phyloP scores from a whole-genome alignment of 1,140 invertebrate genomes.

The Ectropis grisescens region DNA sequence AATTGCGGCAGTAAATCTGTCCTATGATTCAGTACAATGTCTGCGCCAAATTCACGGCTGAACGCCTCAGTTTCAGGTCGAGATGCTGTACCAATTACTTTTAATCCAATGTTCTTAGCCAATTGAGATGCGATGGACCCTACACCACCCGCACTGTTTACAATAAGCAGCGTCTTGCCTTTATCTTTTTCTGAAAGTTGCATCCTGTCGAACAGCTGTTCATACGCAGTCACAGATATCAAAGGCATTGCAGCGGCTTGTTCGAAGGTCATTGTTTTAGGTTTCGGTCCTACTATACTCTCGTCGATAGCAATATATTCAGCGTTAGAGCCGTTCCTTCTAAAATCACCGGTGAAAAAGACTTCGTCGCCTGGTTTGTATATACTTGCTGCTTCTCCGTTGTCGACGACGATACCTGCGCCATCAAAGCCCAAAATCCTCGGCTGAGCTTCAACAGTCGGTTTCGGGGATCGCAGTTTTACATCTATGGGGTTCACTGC shows the following conservation, averaged over 20 bases:
- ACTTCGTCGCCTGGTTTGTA: conserved; percentile 49
- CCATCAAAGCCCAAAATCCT: conserved; percentile 53
- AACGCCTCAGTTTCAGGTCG: conserved; percentile 35
- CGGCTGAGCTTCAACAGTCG: conserved; percentile 26
- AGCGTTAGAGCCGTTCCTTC: conserved; percentile 43
- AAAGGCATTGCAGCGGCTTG: conserved; percentile 54
- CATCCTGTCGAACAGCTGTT: conserved; percentile 38
- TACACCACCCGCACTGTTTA: conserved; percentile 52
- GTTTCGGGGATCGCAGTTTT: conserved; percentile 41
- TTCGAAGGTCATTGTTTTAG: conserved; percentile 46
- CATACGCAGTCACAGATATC: conserved; percentile 44
- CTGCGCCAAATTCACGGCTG: conserved; percentile 29
- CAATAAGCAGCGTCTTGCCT: conserved; percentile 45
- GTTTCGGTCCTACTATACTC: conserved; percentile 36
- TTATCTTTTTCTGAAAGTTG: conserved; percentile 41
- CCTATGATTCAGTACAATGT: conserved; percentile 40
- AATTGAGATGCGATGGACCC: conserved; percentile 48
- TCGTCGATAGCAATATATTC: conserved; percentile 47
- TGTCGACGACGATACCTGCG: conserved; percentile 35
- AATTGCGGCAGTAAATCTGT: conserved; percentile 40
- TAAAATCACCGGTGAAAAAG: conserved; percentile 42
- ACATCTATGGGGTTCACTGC: conserved; percentile 55
- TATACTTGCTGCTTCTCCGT: conserved; percentile 27
- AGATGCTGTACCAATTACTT: conserved; percentile 54
- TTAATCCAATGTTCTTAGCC: conserved; percentile 37